A percentile compares a stretch with the other conserved stretches of the same genome.
These are phyloP conservation scores for Otocyon megalotis DNA, from an alignment of 2,113 vertebrate genomes.

Conservation along the genomic window DNA sequence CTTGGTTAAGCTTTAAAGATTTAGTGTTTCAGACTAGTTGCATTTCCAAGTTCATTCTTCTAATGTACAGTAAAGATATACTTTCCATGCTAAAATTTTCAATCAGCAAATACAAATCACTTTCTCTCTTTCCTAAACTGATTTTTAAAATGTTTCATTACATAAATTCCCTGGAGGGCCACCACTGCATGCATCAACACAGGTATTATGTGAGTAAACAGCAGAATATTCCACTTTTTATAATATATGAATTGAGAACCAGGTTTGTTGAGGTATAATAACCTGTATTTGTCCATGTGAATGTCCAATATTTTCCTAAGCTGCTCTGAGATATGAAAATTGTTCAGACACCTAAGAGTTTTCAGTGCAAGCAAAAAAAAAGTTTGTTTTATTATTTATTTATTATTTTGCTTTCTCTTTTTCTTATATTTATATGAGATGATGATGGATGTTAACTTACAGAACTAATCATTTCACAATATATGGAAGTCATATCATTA, in stretches of 20 bases:
- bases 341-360: background rate
- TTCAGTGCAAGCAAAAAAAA: background rate
- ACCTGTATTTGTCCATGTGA: background rate
- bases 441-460: background rate
- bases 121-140: background rate
- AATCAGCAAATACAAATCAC: background rate
- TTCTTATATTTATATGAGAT: background rate
- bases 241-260: background rate
- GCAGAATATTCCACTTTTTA: background rate
- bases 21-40: background rate
- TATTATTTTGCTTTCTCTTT: background rate
- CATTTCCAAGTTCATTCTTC: background rate
- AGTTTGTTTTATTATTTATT: background rate
- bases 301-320: background rate
- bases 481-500: background rate
- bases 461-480: background rate
- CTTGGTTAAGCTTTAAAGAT: background rate
- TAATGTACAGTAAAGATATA: background rate
- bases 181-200: background rate
- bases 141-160: slow-evolving; percentile 1
- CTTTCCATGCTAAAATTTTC: background rate
- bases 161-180: rapidly evolving
- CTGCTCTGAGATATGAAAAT: background rate
- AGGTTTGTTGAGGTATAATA: background rate
- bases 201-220: background rate